Base-by-base conservation (phyloP, 2,113 vertebrate species). In the Eptesicus fuscus region DNA sequence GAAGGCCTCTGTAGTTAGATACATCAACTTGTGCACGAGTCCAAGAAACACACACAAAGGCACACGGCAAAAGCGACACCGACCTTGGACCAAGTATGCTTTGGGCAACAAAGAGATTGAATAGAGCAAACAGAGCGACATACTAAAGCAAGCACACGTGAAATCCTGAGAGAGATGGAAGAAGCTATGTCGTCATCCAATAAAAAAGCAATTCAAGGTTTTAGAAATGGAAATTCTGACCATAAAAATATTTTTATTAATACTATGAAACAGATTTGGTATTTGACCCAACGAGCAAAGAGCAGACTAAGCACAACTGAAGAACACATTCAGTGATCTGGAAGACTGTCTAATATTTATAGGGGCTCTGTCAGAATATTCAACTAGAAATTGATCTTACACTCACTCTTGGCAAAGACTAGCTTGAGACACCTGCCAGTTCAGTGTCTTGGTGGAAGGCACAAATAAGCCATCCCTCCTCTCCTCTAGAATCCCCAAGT, bases 201-300 rank as follows among this genome's bases (percentile, higher is more conserved):
- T 53, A 51, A 88, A 91, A 63, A 73, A 10, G 12, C 18, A 80
- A 56, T n/a, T 49, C 74, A 91, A 65, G 67, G 51, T 61, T 70
- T 83, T 42, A 4, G 35, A 91, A 95, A 63, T 35, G 9, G 89
- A 78, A 83, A 69, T 42, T 83, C 14, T 30, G 23, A 69, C 44
- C 32, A 85, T 83, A 23, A 79, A 77, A 73, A 56, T 37, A 85
- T 44, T 65, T 83, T 73, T 67, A 44, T 9, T 28, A 56, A 67
- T 74, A 44, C 12, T 18, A 44, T 51, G 12, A 65, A 28, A 61
- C 12, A 28, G 25, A 61, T 25, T 28, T 61, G 23, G 28, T 61
- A 82, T 53, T 77, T 80, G 7, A 63, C 80, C 18, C 35, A 37
- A 6, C 61, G 40, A 83, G 5, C 23, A 56, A 84, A 93, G 32